A percentile compares a stretch with the other conserved stretches of the same genome.
These are phyloP conservation scores for Drosophila formosana DNA, from an alignment of 2,888 invertebrate species.

Conservation along the genomic window DNA sequence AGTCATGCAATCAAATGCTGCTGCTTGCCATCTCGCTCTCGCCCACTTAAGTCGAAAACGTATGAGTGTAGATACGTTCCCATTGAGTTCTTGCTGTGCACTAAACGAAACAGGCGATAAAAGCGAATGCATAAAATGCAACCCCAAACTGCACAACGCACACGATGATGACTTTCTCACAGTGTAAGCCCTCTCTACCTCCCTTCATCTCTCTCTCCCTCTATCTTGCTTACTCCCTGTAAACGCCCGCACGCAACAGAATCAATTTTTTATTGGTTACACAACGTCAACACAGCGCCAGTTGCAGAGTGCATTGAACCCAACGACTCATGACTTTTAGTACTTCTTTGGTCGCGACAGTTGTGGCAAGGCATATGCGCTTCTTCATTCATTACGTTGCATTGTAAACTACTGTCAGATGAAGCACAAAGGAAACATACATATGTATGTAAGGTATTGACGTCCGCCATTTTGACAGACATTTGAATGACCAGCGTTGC, in stretches of 20 bases:
- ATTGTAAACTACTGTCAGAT: neutral
- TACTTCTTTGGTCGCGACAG: constrained; percentile 52
- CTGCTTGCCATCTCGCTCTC: neutral
- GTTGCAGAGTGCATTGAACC: constrained; percentile 67
- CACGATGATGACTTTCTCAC: constrained; percentile 40
- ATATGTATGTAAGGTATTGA: neutral
- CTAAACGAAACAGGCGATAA: constrained; percentile 32
- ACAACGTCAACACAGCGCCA: constrained; percentile 65
- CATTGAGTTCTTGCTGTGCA: constrained; percentile 28
- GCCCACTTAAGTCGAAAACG: neutral
- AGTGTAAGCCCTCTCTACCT: constrained; percentile 20
- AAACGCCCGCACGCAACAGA: constrained; percentile 63
- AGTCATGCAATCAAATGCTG: constrained; percentile 54
- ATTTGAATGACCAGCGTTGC: neutral
- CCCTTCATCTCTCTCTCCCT: too few relatives aligned
- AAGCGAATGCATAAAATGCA: constrained; percentile 43
- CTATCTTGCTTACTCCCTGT: constrained; percentile 8
- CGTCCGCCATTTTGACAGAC: constrained; percentile 13
- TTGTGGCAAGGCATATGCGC: constrained; percentile 8
- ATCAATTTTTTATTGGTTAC: constrained; percentile 78
- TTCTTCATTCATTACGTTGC: neutral
- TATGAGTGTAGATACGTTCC: constrained; percentile 32
- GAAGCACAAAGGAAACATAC: neutral
- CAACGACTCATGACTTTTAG: constrained; percentile 67
- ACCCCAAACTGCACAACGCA: constrained; percentile 43